Conservation (phyloP, 1,140 invertebrate species). For the Fopius arisanus region DNA sequence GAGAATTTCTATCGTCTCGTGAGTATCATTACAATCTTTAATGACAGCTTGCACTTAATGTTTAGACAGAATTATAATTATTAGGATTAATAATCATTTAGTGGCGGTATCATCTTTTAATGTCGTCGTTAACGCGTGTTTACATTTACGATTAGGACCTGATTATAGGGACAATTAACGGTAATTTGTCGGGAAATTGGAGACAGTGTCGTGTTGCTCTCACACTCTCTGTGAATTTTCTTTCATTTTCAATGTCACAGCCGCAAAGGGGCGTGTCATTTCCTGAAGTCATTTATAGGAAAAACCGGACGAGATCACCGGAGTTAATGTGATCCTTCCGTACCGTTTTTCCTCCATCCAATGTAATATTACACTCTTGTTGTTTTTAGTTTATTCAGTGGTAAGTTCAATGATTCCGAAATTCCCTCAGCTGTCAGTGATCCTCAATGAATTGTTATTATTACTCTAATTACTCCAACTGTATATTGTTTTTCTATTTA, state of each 20-base stretch:
- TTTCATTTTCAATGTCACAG: conserved; percentile 39
- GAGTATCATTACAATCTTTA: not conserved
- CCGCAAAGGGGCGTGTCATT: conserved; percentile 58
- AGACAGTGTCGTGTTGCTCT: conserved; percentile 1
- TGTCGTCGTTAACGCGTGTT: not conserved
- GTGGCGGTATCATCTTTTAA: no score
- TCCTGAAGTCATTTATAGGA: conserved; percentile 61
- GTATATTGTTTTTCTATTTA: not conserved
- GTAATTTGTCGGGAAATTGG: not conserved
- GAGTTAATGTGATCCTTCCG: conserved; percentile 53
- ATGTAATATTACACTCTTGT: not conserved
- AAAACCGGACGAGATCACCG: conserved; percentile 36
- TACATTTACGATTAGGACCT: not conserved
- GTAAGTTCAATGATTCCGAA: not conserved
- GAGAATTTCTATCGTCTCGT: not conserved
- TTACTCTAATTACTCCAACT: not conserved
- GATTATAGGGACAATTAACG: no score
- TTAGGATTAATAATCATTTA: no score
- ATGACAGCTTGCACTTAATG: no score
- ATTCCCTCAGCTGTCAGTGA: not conserved
- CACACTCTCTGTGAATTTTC: conserved; percentile 44
- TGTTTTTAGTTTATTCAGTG: not conserved
- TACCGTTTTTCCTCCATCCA: conserved; percentile 39
- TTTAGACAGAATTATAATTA: no score
- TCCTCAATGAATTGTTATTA: not conserved